phyloP scores from a whole-genome alignment of 2,888 invertebrate genomes.

The Sylvicola fuscatus region DNA sequence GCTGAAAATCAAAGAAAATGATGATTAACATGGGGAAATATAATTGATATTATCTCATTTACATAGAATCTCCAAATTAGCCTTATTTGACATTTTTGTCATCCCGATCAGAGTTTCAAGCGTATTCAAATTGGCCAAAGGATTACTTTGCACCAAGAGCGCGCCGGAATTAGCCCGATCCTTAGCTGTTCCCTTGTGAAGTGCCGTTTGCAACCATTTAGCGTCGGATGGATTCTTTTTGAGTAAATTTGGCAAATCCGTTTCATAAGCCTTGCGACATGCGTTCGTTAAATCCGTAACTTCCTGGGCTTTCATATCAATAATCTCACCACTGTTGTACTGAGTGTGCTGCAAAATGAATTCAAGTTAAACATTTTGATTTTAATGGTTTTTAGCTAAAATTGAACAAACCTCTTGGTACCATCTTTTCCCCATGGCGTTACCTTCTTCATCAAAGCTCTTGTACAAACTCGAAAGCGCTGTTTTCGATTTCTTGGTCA shows the following conservation, averaged over 20 bases:
- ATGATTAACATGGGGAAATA: background rate
- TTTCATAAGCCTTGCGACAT: conserved; percentile 18
- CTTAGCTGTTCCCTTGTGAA: conserved; percentile 24
- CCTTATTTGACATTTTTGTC: conserved; percentile 22
- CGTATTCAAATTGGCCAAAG: conserved; percentile 20
- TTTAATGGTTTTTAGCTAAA: too few species aligned
- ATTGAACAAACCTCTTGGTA: conserved; percentile 16
- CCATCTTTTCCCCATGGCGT: conserved; percentile 18
- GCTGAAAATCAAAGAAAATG: conserved; percentile 4
- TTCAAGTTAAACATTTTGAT: too few species aligned
- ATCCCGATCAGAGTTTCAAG: conserved; percentile 18
- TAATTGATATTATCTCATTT: background rate
- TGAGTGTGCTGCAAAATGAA: too few species aligned
- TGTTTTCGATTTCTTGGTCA: conserved; percentile 4
- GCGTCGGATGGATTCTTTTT: conserved; percentile 22
- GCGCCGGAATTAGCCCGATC: conserved; percentile 26
- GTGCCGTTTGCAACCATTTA: conserved; percentile 23
- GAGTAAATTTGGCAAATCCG: conserved; percentile 1
- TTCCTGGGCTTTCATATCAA: conserved; percentile 23
- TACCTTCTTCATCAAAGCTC: conserved; percentile 9
- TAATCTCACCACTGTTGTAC: conserved; percentile 14
- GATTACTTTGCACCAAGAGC: conserved; percentile 22
- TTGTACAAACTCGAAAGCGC: conserved; percentile 7
- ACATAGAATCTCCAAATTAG: conserved; percentile 18
- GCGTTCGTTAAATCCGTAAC: conserved; percentile 18